Evolutionary conservation across 2,888 invertebrate species (phyloP).

Genomic region (Drosophila rubida): DNA sequence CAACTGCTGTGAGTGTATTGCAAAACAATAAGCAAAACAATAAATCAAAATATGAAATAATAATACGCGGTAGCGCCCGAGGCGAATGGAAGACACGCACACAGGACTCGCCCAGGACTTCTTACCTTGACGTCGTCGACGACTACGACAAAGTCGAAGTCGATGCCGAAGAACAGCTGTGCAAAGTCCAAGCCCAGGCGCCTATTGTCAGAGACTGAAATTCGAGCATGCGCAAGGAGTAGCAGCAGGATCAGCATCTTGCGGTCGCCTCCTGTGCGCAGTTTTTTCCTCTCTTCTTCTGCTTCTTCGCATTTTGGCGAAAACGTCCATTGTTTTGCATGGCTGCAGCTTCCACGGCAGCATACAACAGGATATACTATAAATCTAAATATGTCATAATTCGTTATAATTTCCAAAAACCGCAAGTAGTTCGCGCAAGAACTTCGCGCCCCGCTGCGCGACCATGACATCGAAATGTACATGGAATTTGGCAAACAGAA

Average conservation of each 20-base stretch:
- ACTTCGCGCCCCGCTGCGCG: constrained; percentile 58
- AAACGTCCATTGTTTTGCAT: constrained; percentile 38
- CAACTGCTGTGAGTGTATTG: constrained; percentile 57
- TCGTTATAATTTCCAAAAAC: constrained; percentile 74
- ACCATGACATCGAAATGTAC: not conserved
- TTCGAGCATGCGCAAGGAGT: constrained; percentile 47
- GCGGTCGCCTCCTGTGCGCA: constrained; percentile 56
- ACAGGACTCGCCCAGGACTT: constrained; percentile 43
- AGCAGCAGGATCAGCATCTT: constrained; percentile 34
- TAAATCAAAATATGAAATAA: constrained; percentile 79
- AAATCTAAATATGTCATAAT: constrained; percentile 80
- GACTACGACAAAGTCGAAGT: constrained; percentile 1
- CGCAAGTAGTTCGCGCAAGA: constrained; percentile 68
- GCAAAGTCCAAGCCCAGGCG: constrained; percentile 49
- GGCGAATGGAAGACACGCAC: constrained; percentile 41
- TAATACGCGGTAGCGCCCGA: constrained; percentile 51
- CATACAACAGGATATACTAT: constrained; percentile 26
- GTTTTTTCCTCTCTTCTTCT: constrained; percentile 6
- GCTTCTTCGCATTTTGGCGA: constrained; percentile 14
- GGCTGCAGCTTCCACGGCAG: constrained; percentile 14
- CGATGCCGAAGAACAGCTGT: constrained; percentile 43
- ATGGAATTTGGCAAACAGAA: constrained; percentile 6
- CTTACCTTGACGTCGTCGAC: not conserved
- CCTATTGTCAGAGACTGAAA: constrained; percentile 49
- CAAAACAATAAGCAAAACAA: constrained; percentile 78